Base-by-base conservation (phyloP, 1,140 invertebrate species). In the Rhagoletis zephyria region DNA sequence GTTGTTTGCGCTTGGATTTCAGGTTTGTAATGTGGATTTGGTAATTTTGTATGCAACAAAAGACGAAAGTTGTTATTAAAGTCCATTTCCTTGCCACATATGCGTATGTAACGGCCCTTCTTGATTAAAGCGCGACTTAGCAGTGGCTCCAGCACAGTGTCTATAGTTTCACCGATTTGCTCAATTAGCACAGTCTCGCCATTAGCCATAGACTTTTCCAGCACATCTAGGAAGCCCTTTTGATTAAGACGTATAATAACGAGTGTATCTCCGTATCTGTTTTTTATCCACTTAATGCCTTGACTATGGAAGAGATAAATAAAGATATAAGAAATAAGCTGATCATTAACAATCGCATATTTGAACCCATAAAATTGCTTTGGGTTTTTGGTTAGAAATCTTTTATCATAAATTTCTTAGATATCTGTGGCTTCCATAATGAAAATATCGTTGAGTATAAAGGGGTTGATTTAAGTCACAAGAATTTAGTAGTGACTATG, bases 1-100 rank as follows among this genome's bases (percentile, higher is more conserved):
- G 98, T 98, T 19, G 97, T 97, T 93, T 99, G 98, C 0, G 98
- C 98, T 93, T 99, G 98, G 95, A 99, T 97, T 94, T 99, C 98
- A 4, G 98, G 98, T 92, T 98, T 98, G 92, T 98, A 99, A 94
- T 98, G 98, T 19, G 98, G 98, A 94, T 99, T 99, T 6, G 97
- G 97, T 85, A 99, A 92, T 94, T 99, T 99, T 1, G 98, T 99
- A 91, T 99, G 98, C 0, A 99, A 92, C 88, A 99, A 97, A 0
- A 99, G 94, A n/a, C 95, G 95, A 93, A 99, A 99, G 63, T 95
- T 94, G 4, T 94, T 93, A 93, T 97, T 95, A 92, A 96, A 98
- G 92, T 98, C 97, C 61, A 99, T 95, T 94, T 99, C 98, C 92
- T 97, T 97, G 92, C 98, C 98, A 45, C 98, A 98, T 88, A 99